A percentile compares a stretch with the other conserved stretches of the same genome.
Conservation (phyloP, 2,888 invertebrate species). For the Scaptomyza cyrtandrae region DNA sequence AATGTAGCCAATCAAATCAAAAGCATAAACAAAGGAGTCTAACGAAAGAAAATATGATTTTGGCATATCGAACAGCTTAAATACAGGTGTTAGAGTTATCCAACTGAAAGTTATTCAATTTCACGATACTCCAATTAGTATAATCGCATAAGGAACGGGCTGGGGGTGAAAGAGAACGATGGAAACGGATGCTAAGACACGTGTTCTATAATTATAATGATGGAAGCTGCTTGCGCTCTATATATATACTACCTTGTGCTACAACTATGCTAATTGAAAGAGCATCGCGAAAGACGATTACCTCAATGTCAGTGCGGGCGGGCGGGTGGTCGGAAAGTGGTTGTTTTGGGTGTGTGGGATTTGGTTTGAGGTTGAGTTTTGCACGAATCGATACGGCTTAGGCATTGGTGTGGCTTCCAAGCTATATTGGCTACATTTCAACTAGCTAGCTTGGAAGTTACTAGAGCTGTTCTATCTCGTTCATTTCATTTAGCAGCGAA, state of each 20-base stretch:
- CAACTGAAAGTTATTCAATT: background rate
- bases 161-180: background rate
- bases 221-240: background rate
- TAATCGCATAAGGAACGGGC: background rate
- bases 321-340: background rate
- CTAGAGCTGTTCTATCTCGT: background rate
- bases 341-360: background rate
- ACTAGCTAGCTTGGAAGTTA: background rate
- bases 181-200: background rate
- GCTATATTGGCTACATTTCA: background rate
- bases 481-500: background rate
- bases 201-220: background rate
- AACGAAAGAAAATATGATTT: background rate
- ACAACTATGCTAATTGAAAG: slow-evolving; percentile 7
- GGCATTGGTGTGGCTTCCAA: slow-evolving; percentile 16
- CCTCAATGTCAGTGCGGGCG: slow-evolving; percentile 6
- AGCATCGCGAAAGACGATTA: slow-evolving; percentile 9
- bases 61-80: background rate
- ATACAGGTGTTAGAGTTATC: too few species aligned
- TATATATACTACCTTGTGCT: slow-evolving; percentile 1
- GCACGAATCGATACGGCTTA: slow-evolving; percentile 34
- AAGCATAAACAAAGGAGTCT: background rate
- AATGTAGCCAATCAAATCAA: background rate
- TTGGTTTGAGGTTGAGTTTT: background rate
- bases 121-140: background rate